Percentiles rank a stretch among this genome's conserved stretches.
Conservation (phyloP, 2,888 invertebrate genomes). For the Mactromeris polynyma region DNA sequence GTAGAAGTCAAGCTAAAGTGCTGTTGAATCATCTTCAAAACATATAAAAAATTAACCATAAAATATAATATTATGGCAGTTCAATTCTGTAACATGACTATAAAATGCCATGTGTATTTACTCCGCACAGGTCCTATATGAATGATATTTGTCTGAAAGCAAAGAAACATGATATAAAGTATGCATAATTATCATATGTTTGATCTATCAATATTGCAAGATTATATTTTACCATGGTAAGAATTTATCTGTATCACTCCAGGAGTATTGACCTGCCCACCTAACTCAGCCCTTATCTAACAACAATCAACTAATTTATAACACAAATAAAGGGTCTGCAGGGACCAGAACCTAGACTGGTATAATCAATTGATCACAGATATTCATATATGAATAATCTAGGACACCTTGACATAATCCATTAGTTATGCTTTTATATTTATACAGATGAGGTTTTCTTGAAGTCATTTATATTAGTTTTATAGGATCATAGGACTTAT, state of each 20-base stretch:
- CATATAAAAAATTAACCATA: no score
- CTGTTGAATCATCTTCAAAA: no score
- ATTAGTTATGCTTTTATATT: not conserved
- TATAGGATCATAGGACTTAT: no score
- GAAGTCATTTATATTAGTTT: no score
- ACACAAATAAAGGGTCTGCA: not conserved
- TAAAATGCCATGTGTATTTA: no score
- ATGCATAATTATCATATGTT: not conserved
- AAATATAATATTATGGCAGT: no score
- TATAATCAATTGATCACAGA: slow-evolving; percentile 6
- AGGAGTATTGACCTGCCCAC: not conserved
- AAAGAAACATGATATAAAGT: not conserved
- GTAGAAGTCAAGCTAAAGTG: no score
- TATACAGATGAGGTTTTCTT: no score
- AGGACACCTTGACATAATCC: not conserved
- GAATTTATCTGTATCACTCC: not conserved
- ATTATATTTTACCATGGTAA: not conserved
- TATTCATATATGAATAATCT: not conserved
- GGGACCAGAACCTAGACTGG: not conserved
- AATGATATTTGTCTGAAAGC: not conserved
- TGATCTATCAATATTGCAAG: not conserved
- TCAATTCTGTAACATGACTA: no score
- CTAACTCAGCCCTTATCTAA: not conserved
- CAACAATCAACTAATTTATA: not conserved
- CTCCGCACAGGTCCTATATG: not conserved